phyloP scores from a whole-genome alignment of 23 tunicate species.

The Styela plicata region DNA sequence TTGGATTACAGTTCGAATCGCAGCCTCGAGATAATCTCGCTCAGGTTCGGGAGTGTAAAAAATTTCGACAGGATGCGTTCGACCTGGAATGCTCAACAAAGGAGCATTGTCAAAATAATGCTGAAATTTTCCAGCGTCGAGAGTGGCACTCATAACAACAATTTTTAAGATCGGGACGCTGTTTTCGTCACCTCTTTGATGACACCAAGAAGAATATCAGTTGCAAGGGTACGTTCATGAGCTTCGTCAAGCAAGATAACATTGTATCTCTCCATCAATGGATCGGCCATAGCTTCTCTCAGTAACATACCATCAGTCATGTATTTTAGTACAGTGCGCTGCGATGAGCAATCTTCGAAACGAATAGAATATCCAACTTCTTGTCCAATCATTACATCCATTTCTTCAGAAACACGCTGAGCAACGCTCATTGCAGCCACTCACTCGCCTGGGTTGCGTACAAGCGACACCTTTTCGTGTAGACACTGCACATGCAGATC shows the following conservation, averaged over 20 bases:
- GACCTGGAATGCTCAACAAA: conserved; percentile 88
- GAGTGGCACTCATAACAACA: conserved; percentile 96
- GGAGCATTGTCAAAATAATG: conserved; percentile 95
- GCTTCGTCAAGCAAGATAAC: conserved; percentile 94
- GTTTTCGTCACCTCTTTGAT: conserved; percentile 89
- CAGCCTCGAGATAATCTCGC: conserved; percentile 94
- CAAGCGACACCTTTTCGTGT: conserved; percentile 83
- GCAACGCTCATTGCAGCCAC: conserved; percentile 99
- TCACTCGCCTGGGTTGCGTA: conserved; percentile 95
- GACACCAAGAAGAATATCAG: conserved; percentile 94
- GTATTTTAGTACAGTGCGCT: conserved; percentile 75
- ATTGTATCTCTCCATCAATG: conserved; percentile 91
- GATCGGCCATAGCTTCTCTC: conserved; percentile 98
- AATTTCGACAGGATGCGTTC: conserved; percentile 95
- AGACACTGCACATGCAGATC: conserved; percentile 31
- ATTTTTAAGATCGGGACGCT: conserved; percentile 92
- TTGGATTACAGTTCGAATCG: conserved; percentile 94
- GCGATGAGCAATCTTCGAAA: conserved; percentile 89
- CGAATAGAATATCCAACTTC: conserved; percentile 97
- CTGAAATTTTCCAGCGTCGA: conserved; percentile 97
- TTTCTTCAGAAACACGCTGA: conserved; percentile 97
- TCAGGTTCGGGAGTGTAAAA: conserved; percentile 98
- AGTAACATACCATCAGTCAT: conserved; percentile 99
- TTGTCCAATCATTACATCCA: conserved; percentile 96
- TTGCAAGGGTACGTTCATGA: conserved; percentile 97